Evolutionary conservation across 2,888 invertebrate species (phyloP), one percentile per base, ranked within the genome.

Genomic region (Tribolium freemani): DNA sequence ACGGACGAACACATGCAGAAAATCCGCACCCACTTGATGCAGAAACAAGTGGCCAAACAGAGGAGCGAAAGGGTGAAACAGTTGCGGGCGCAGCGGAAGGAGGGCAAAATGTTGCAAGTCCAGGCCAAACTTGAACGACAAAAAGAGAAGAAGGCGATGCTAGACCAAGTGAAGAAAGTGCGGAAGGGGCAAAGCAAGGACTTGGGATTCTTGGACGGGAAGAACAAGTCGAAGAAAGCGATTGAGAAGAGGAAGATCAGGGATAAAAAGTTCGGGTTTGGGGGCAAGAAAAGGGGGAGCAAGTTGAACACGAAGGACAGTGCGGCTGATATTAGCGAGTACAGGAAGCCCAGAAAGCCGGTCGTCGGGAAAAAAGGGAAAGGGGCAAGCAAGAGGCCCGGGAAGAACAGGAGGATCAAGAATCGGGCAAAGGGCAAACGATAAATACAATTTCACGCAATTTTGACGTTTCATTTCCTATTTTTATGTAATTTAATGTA

Each of bases 1-100:
- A 90, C 95, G 9, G 99, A 99, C 87, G 92, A 91, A 31, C 99
- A 99, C 82, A 99, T 99, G 99, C 96, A 97, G 82, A 98, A 97
- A 87, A 93, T 97, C 0, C 90, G 96, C 56, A 90, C 93, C 82
- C 93, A 93, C 82, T 86, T 98, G 26, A 89, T 96, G 88, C 91
- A 94, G 20, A 95, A 96, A 83, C 95, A 98, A 83, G 91, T 92
- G 9, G 92, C 93, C 9, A 93, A 95, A 78, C 95, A 97, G 64
- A 91, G 94, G 76, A 93, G 94, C 0, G 98, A 99, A 84, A 94
- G 96, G 83, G 94, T 97, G 0, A 91, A 95, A 76, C 96, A 97
- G 82, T 88, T 98, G 13, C 89, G 99, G 63, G 93, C 94, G 50
- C 95, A 98, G 83, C 93, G 94, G 81, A 99, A 99, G 87, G 94